Evolutionary conservation across 2,888 invertebrate genomes (phyloP), one percentile per base, ranked within the genome.

Genomic region (Lepidocyrtoides sp.): DNA sequence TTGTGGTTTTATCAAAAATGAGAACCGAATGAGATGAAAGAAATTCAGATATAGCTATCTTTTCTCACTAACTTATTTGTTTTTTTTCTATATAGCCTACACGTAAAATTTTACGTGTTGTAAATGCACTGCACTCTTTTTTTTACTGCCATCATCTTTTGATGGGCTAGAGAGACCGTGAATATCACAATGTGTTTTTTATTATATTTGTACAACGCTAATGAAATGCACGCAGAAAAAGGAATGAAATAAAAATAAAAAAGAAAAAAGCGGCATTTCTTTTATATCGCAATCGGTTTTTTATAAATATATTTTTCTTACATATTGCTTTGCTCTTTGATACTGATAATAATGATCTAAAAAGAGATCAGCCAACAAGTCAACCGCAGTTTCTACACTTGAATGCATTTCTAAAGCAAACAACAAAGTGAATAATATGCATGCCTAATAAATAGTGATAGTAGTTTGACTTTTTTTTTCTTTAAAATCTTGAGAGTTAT

Each of bases 231-330:
- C 23, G 72, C 72, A 41, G 26, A 63, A 72, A 72, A 72, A 20
- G 23, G 20, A 82, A 48, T n/a, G 32, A 66, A 82, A 69, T 26
- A 63, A 63, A 26, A 69, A 66, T 41, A 83, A 83, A 69, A 23
- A 7, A 60, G 57, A n/a, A 36, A 60, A 66, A 69, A 32, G 84
- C 84, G 84, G 84, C 84, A 32, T 69, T 84, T 51, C 84, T 77
- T 60, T 72, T 51, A 14, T 57, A 72, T 77, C 51, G 29, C 63
- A 85, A 69, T 69, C 69, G 29, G 29, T 72, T 63, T 26, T 82
- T 82, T 82, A 26, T n/a, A n/a, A n/a, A n/a, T n/a, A n/a, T n/a
- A n/a, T n/a, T 23, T 69, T 48, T 29, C 7, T 17, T 26, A 17
- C 20, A 36, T 57, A 57, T 36, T 63, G 57, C 44, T 63, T n/a